Percentiles rank a stretch among this genome's conserved stretches.
phyloP scores from a whole-genome alignment of 2,888 invertebrate genomes.

The Pseudolycoriella hygida region DNA sequence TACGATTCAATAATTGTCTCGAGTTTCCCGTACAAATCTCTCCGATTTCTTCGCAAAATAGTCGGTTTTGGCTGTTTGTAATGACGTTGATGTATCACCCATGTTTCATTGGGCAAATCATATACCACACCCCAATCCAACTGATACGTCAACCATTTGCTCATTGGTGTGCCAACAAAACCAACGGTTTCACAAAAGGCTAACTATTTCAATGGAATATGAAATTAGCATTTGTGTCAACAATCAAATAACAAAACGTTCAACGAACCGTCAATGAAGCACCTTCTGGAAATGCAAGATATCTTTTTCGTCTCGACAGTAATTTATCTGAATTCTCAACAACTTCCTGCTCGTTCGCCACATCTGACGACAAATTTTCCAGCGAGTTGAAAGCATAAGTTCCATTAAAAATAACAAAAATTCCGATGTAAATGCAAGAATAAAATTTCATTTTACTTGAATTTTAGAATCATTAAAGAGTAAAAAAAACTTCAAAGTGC shows the following conservation, averaged over 20 bases:
- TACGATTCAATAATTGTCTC: conserved; percentile 42
- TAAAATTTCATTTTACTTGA: too few relatives aligned
- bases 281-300: conserved; percentile 36
- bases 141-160: conserved; percentile 17
- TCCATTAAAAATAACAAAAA: too few relatives aligned
- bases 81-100: conserved; percentile 21
- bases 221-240: background rate
- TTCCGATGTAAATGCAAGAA: too few relatives aligned
- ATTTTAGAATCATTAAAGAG: too few relatives aligned
- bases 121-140: conserved; percentile 31
- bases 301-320: conserved; percentile 4
- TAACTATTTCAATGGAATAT: conserved; percentile 17
- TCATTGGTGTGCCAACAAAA: conserved; percentile 36
- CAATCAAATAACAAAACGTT: background rate
- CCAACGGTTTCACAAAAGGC: conserved; percentile 44
- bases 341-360: too few relatives aligned
- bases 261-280: conserved; percentile 34
- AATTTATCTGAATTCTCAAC: background rate
- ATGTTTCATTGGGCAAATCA: conserved; percentile 37
- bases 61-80: conserved; percentile 23
- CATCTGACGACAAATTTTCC: too few relatives aligned
- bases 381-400: too few relatives aligned
- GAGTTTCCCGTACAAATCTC: conserved; percentile 49
- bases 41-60: conserved; percentile 39
- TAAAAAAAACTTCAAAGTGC: too few relatives aligned